Percentiles rank a stretch among this genome's conserved stretches.
Conservation (phyloP, 1,140 invertebrate genomes). For the Heterodera schachtii region DNA sequence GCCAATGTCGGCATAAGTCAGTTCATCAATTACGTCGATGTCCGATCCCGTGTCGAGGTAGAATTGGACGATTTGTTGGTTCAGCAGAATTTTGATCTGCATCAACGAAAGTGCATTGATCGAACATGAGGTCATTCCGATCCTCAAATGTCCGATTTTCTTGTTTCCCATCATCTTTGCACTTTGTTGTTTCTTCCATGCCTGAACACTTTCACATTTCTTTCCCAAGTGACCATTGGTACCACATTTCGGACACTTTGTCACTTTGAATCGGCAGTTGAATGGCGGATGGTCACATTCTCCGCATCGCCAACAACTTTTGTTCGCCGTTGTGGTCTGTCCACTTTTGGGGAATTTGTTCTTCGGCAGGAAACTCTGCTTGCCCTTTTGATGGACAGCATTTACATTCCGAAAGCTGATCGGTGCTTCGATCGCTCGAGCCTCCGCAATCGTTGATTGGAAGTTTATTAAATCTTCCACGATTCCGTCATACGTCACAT, state of each 20-base stretch:
- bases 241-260: not conserved
- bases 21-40: not conserved
- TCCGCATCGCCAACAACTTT: conserved; percentile 11
- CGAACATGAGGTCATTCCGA: not conserved
- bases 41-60: not conserved
- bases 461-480: not conserved
- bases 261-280: not conserved
- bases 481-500: not conserved
- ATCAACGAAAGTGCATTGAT: not conserved
- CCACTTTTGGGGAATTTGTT: too few species aligned
- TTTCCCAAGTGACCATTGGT: not conserved
- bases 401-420: not conserved
- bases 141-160: not conserved
- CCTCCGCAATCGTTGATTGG: not conserved
- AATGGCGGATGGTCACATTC: not conserved
- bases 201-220: not conserved
- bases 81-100: not conserved
- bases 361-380: too few species aligned
- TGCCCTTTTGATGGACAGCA: too few species aligned
- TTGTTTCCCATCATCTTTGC: not conserved
- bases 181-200: not conserved
- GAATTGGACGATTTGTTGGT: not conserved
- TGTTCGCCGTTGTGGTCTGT: not conserved
- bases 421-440: not conserved
- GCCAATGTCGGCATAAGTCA: not conserved